phyloP scores from a whole-genome alignment of 2,797 vertebrate genomes.

The Mormyrops boulengeri region DNA sequence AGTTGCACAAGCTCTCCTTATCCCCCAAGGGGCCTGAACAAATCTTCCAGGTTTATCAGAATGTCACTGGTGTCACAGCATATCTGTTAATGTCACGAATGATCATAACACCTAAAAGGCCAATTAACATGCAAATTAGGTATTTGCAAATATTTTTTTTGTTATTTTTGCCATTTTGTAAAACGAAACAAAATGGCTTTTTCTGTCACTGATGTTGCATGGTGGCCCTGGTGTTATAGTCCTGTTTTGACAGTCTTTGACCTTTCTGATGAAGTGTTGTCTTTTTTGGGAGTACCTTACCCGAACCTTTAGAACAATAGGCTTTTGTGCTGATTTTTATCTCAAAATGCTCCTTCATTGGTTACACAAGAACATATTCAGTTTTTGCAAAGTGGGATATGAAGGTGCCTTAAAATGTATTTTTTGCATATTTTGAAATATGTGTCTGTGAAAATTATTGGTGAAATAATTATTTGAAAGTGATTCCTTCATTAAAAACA shows the following conservation, averaged over 20 bases:
- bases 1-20: neutral
- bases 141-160: neutral
- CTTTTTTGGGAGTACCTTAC: neutral
- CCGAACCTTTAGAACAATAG: neutral
- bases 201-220: neutral
- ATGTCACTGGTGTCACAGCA: neutral
- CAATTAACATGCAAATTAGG: neutral
- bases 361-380: neutral
- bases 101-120: neutral
- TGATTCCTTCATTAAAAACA: neutral
- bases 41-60: neutral
- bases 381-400: neutral
- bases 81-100: neutral
- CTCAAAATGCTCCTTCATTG: neutral
- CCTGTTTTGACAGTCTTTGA: neutral
- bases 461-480: neutral
- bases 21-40: neutral
- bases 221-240: neutral
- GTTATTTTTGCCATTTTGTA: neutral
- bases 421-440: neutral
- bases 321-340: neutral
- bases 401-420: neutral
- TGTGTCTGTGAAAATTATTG: neutral
- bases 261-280: neutral
- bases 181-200: neutral